These are phyloP conservation scores for Pelodytes ibericus DNA, from an alignment of 2,797 vertebrate genomes.

Conservation along the genomic window DNA sequence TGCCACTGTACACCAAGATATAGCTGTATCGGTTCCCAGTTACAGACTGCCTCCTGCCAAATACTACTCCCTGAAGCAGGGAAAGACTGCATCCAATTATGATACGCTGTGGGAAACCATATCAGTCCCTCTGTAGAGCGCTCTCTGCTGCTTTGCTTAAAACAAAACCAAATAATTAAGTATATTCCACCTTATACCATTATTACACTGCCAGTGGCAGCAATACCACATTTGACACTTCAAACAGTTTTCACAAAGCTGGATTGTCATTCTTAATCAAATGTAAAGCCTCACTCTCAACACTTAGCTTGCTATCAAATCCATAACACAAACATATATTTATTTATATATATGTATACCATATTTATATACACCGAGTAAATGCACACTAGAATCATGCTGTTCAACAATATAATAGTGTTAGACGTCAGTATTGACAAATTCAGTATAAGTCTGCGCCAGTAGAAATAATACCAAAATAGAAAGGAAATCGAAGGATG, in stretches of 20 bases:
- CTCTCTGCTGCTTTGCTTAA: conserved; percentile 13
- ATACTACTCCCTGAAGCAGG: conserved; percentile 32
- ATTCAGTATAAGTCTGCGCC: no score
- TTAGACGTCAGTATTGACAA: no score
- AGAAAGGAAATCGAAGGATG: no score
- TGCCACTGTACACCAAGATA: conserved; percentile 12
- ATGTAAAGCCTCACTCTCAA: neutral
- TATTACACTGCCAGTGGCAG: conserved; percentile 1
- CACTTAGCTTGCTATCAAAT: neutral
- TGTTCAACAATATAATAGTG: neutral
- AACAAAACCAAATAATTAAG: conserved; percentile 30
- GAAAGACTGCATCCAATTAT: conserved; percentile 48
- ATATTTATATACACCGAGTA: no score
- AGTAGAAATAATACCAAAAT: no score
- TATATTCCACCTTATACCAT: conserved; percentile 4
- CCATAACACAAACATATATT: neutral
- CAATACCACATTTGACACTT: neutral
- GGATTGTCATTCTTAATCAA: neutral
- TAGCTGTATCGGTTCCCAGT: conserved; percentile 31
- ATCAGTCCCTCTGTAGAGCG: conserved; percentile 23
- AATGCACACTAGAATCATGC: neutral
- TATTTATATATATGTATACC: no score
- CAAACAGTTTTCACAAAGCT: neutral
- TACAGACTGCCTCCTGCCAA: conserved; percentile 24
- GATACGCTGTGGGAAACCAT: conserved; percentile 30